phyloP scores from a whole-genome alignment of 1,140 invertebrate species.

The Philopotamus ludificatus region DNA sequence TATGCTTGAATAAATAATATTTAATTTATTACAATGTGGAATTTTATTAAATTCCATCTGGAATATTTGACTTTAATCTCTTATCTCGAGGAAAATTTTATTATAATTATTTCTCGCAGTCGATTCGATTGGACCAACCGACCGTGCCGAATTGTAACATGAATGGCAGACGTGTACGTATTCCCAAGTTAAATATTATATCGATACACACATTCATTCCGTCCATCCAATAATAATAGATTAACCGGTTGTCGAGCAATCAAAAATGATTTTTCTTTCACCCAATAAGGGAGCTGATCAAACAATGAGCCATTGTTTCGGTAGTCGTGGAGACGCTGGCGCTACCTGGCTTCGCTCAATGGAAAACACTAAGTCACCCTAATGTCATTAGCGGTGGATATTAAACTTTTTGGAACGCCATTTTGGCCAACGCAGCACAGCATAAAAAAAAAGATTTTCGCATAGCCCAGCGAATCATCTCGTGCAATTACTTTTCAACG shows the following conservation, averaged over 20 bases:
- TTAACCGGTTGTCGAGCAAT: not conserved
- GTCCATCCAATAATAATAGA: not conserved
- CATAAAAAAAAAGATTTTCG: not conserved
- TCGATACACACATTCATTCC: not conserved
- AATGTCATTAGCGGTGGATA: conserved; percentile 18
- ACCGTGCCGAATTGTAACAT: too few relatives aligned
- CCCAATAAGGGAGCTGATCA: conserved; percentile 2
- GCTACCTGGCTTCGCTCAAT: conserved; percentile 8
- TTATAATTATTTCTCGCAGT: too few relatives aligned
- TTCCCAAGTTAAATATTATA: not conserved
- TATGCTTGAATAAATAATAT: too few relatives aligned
- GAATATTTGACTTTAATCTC: too few relatives aligned
- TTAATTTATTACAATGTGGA: too few relatives aligned
- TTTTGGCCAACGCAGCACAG: not conserved
- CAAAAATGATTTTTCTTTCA: not conserved
- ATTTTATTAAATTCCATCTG: too few relatives aligned
- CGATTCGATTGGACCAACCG: too few relatives aligned
- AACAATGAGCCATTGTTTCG: conserved; percentile 7
- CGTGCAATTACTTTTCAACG: too few relatives aligned
- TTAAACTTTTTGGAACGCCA: conserved; percentile 19
- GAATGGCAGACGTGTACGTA: too few relatives aligned
- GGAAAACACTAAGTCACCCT: conserved; percentile 18
- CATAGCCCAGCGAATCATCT: not conserved
- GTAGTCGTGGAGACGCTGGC: conserved; percentile 8
- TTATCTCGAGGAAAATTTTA: too few relatives aligned